A percentile compares a stretch with the other conserved stretches of the same genome.
These are phyloP conservation scores for Muntiacus muntjak DNA, from an alignment of 2,113 vertebrate genomes.

Conservation along the genomic window DNA sequence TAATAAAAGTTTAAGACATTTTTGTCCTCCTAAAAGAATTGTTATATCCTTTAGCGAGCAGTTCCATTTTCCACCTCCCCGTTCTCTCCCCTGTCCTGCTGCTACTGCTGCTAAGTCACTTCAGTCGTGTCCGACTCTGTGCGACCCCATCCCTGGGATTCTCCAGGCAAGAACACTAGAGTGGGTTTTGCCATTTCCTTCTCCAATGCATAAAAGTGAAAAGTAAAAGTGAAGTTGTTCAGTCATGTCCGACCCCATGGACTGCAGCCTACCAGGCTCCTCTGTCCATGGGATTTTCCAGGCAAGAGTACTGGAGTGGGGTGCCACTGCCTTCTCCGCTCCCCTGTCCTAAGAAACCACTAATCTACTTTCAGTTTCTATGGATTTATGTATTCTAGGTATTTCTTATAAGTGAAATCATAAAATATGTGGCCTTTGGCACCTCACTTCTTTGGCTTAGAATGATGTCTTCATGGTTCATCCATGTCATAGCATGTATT, in stretches of 20 bases:
- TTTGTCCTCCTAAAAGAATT: background rate
- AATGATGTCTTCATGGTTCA: background rate
- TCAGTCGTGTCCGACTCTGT: too few relatives aligned
- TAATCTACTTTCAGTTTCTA: background rate
- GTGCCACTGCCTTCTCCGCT: too few relatives aligned
- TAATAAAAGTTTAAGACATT: background rate
- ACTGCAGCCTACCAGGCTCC: too few relatives aligned
- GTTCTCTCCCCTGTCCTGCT: background rate
- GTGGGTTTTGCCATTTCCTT: too few relatives aligned
- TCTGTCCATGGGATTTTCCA: too few relatives aligned
- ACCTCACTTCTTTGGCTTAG: background rate
- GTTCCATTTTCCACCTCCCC: background rate
- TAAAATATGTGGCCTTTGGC: background rate
- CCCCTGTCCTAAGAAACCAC: background rate
- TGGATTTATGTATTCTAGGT: background rate
- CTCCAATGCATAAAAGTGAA: too few relatives aligned
- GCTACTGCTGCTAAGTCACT: too few relatives aligned
- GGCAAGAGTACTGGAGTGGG: too few relatives aligned
- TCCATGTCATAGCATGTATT: background rate
- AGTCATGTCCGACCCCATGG: too few relatives aligned
- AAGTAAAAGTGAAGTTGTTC: too few relatives aligned
- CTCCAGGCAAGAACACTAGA: too few relatives aligned
- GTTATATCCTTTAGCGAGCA: background rate
- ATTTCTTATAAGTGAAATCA: background rate
- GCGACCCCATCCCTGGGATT: too few relatives aligned